Base-by-base conservation (phyloP, 2,888 invertebrate genomes). In the Drosophila algonquin region DNA sequence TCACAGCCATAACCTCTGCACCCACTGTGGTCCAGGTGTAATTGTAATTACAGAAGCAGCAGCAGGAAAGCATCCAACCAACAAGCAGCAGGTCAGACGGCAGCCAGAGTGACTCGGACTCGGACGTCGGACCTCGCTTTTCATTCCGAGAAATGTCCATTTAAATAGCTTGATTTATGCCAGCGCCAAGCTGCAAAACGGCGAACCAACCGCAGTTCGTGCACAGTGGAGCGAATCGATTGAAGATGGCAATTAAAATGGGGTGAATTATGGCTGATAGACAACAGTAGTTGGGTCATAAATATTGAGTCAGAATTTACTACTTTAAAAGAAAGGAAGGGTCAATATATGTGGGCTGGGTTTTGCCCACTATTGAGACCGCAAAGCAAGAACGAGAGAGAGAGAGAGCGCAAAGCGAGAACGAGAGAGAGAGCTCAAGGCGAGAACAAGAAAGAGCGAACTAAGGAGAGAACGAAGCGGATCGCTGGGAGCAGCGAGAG, bases 161-260 rank as follows among this genome's bases (percentile, higher is more conserved):
- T 85, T 85, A 89, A 85, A 87, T 85, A 79, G 82, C 89, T 85
- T 85, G 85, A 85, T 85, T 85, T 89, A 89, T 85, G 88, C 76
- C 67, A 71, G 87, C 68, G 62, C 69, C 72, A 77, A 85, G 67
- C 80, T 80, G 69, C 68, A 74, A 80, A 74, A 65, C 80, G 63
- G 55, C 62, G 57, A 57, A 40, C 57, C 51, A 68, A 40, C 12
- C 68, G 12, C 16, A 14, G 57, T 35, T 79, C 75, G 69, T 63
- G 53, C 21, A 87, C 83, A 71, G 69, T 81, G 86, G 61, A 9
- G 14, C 44, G 0, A 12, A 27, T 24, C 1, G 4, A 40, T 14
- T 1, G 14, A 40, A 7, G 7, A n/a, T n/a, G n/a, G 12, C 40
- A n/a, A 14, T 35, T n/a, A 7, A 40, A n/a, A 14, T 0, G 1